These are phyloP conservation scores for Oophaga pumilio DNA, from an alignment of 2,113 vertebrate species.

Conservation along the genomic window DNA sequence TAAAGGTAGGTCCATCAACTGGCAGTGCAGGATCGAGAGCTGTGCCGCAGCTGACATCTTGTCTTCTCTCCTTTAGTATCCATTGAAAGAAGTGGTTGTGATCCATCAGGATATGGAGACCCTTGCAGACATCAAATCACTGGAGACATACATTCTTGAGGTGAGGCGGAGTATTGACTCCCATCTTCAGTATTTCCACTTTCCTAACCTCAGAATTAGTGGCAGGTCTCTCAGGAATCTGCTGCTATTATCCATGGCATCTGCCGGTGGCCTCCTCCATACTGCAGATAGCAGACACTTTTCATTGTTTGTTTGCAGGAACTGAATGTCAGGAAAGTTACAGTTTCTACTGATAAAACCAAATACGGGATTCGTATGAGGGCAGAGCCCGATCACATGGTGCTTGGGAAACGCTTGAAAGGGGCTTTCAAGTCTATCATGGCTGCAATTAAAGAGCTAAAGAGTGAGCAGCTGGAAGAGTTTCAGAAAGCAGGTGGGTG, in stretches of 20 bases:
- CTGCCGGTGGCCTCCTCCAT: neutral
- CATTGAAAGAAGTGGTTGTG: conserved; percentile 93
- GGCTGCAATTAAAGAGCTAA: conserved; percentile 87
- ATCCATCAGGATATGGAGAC: conserved; percentile 92
- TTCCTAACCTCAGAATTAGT: neutral
- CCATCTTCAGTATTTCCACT: no score
- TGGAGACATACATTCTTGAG: conserved; percentile 95
- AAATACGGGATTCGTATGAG: conserved; percentile 86
- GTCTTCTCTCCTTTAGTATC: conserved; percentile 78
- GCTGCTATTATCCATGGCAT: neutral
- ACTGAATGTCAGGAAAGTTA: conserved; percentile 90
- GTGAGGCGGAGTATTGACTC: conserved; percentile 69
- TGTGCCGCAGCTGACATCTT: neutral
- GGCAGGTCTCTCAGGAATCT: neutral
- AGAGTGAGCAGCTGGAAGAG: conserved; percentile 82
- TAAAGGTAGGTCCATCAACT: conserved; percentile 79
- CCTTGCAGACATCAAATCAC: conserved; percentile 83
- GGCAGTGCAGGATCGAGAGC: neutral
- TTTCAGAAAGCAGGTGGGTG: conserved; percentile 87
- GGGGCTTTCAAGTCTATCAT: conserved; percentile 87
- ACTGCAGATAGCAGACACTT: neutral
- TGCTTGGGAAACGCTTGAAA: conserved; percentile 93
- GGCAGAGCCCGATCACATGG: conserved; percentile 96
- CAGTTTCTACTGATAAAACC: conserved; percentile 89
- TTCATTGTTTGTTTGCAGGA: conserved; percentile 72